Evolutionary conservation across 2,113 vertebrate genomes (phyloP), one percentile per base, ranked within the genome.

Genomic region (Macquaria australasica): DNA sequence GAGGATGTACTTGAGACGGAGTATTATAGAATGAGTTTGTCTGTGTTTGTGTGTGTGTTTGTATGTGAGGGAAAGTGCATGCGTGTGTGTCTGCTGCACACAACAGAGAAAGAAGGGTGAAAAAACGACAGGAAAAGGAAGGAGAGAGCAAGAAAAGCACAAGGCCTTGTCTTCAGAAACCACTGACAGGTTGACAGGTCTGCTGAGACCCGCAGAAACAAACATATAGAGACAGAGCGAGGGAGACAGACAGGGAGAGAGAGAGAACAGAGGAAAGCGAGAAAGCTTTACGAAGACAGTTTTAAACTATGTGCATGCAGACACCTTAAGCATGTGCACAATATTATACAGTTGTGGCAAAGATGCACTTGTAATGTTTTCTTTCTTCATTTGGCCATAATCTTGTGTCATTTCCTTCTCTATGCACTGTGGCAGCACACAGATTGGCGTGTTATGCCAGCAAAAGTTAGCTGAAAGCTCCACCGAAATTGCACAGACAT

Each of bases 131-230:
- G 86, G 84, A 87, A 90, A 76, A 77, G 91, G 81, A 89, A 89
- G 55, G 70, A 81, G 85, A 78, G 79, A 64, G 82, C 67, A 86
- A 87, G 81, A 87, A 88, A 91, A 91, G 70, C 80, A 73, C 84
- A 80, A 86, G 83, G 77, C 66, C 73, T 1, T 20, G 78, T 87
- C 85, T 91, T 89, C 89, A 86, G 79, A 89, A 88, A 75, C 58
- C 70, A 79, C 82, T 94, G 93, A 94, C 92, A 90, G 90, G 82
- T 90, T 92, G 94, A 91, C 94, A 92, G 93, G 87, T 85, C 89
- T 93, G 92, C 93, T 93, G 92, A 94, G 94, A 89, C 68, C 28
- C 45, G 73, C 93, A 91, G 85, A 92, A 89, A 87, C 77, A 84
- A 84, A 88, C 77, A 73, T 60, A 77, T 43, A 81, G 83, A 90